A percentile compares a stretch with the other conserved stretches of the same genome.
These are phyloP conservation scores for Saccopteryx leptura DNA, from an alignment of 2,113 vertebrate species.

Conservation along the genomic window DNA sequence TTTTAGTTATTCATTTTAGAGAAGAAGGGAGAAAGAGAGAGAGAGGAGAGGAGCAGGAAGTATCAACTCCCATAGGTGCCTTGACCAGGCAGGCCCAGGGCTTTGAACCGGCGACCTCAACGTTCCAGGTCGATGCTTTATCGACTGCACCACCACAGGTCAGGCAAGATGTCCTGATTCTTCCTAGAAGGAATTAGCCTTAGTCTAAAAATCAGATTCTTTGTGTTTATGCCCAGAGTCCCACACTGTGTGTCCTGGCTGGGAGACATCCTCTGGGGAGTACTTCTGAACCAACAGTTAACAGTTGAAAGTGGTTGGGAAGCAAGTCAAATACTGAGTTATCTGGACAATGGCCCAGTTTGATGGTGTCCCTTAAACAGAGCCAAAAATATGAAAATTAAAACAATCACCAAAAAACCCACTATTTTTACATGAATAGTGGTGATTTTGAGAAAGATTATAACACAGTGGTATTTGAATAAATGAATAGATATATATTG, in stretches of 20 bases:
- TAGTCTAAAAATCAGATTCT: slow-evolving; percentile 48
- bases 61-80: too few relatives aligned
- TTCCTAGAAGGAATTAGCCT: slow-evolving; percentile 67
- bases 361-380: slow-evolving; percentile 30
- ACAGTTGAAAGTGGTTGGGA: slow-evolving; percentile 29
- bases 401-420: neutral
- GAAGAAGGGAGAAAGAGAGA: too few relatives aligned
- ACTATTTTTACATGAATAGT: neutral
- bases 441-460: slow-evolving; percentile 43
- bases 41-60: too few relatives aligned
- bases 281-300: slow-evolving; percentile 24
- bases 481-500: slow-evolving; percentile 6
- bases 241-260: neutral
- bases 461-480: slow-evolving; percentile 46
- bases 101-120: too few relatives aligned
- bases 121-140: too few relatives aligned
- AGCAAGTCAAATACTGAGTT: slow-evolving; percentile 62
- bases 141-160: too few relatives aligned
- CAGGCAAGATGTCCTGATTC: neutral
- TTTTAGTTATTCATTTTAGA: too few relatives aligned
- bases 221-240: slow-evolving; percentile 22
- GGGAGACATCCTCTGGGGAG: neutral
- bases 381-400: slow-evolving; percentile 16
- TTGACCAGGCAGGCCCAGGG: too few relatives aligned
- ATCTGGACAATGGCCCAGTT: slow-evolving; percentile 31